phyloP scores from a whole-genome alignment of 2,888 invertebrate genomes.

The Mesoligia furuncula region DNA sequence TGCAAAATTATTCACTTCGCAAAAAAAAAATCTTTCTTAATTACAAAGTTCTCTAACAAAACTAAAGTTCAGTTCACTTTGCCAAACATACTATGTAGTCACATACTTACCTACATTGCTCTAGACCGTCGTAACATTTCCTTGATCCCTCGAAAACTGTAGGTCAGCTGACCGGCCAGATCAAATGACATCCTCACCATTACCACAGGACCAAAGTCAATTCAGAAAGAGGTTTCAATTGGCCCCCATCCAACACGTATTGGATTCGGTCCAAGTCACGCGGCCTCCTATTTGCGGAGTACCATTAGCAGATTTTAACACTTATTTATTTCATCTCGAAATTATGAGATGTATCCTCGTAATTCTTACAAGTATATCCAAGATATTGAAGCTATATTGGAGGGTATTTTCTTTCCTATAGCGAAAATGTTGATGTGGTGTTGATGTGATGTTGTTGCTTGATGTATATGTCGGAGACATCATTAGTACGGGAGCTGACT shows the following conservation, averaged over 20 bases:
- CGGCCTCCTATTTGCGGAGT: constrained; percentile 74
- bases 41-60: background rate
- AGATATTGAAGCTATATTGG: background rate
- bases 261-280: constrained; percentile 81
- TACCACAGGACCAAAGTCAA: constrained; percentile 74
- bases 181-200: constrained; percentile 71
- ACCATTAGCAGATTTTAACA: constrained; percentile 78
- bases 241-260: constrained; percentile 76
- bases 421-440: too few species aligned
- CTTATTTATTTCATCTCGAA: constrained; percentile 68
- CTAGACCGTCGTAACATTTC: constrained; percentile 21
- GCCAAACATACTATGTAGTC: background rate
- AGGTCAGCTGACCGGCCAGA: constrained; percentile 58
- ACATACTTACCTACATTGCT: constrained; percentile 1
- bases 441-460: too few species aligned
- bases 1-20: too few species aligned
- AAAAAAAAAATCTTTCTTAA: background rate
- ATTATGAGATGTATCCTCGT: constrained; percentile 45
- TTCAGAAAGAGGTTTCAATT: constrained; percentile 78
- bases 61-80: background rate
- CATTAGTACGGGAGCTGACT: too few species aligned
- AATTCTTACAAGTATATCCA: background rate
- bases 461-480: background rate
- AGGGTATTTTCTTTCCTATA: background rate
- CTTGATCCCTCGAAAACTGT: constrained; percentile 41